phyloP scores from a whole-genome alignment of 2,797 vertebrate genomes.

The Pterois miles region DNA sequence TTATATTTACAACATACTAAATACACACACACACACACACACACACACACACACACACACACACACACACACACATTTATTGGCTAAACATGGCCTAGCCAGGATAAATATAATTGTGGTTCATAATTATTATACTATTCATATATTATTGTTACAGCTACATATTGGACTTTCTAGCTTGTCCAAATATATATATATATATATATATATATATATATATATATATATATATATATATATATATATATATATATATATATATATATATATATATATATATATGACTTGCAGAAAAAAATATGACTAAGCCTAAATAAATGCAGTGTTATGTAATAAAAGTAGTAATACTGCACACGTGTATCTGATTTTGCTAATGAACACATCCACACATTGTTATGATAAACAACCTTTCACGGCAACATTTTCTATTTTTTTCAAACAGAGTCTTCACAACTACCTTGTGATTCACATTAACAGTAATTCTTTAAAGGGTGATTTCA shows the following conservation, averaged over 20 bases:
- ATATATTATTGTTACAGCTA: neutral
- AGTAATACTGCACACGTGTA: neutral
- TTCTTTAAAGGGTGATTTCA: neutral
- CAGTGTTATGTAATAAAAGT: neutral
- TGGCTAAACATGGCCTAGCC: neutral
- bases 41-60: neutral
- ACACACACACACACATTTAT: neutral
- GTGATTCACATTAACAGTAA: neutral
- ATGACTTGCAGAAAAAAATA: neutral
- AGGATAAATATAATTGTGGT: neutral
- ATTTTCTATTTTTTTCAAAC: neutral
- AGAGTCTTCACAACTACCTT: neutral
- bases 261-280: too few relatives aligned
- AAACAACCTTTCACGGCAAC: neutral
- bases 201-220: too few relatives aligned
- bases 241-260: too few relatives aligned
- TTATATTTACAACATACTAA: constrained; percentile 26
- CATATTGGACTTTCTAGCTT: neutral
- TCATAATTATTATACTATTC: neutral
- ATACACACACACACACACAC: neutral
- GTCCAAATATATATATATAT: neutral
- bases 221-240: too few relatives aligned
- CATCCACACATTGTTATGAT: neutral
- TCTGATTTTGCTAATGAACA: neutral
- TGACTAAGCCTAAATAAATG: neutral